phyloP scores from a whole-genome alignment of 2,113 vertebrate species.

The human region DNA sequence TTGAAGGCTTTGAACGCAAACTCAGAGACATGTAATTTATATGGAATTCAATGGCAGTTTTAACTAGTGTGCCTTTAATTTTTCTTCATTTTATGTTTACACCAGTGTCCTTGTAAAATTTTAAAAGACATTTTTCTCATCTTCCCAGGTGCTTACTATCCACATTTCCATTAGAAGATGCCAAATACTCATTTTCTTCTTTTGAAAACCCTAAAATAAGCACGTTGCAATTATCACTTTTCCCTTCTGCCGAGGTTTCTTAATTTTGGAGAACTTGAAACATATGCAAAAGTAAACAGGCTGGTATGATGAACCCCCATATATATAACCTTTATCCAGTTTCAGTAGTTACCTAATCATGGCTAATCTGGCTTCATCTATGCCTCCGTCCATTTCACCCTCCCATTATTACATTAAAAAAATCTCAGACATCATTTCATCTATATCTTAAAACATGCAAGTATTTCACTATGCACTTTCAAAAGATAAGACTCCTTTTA shows the following conservation, averaged over 20 bases:
- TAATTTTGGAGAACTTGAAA: background rate
- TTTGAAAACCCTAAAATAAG: conserved; percentile 46
- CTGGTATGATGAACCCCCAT: background rate
- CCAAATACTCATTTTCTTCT: conserved; percentile 46
- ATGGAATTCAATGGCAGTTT: conserved; percentile 18
- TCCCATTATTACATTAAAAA: background rate
- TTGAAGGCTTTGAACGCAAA: background rate
- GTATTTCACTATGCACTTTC: conserved; percentile 22
- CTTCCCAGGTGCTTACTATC: background rate
- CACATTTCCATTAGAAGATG: conserved; percentile 36
- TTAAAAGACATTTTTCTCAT: conserved; percentile 27
- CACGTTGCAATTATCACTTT: conserved; percentile 36
- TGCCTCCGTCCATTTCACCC: background rate
- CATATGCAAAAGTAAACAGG: background rate
- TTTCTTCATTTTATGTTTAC: conserved; percentile 57
- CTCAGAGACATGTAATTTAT: background rate
- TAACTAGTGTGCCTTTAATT: conserved; percentile 5
- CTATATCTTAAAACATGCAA: background rate
- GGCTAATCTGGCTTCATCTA: background rate
- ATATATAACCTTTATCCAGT: background rate
- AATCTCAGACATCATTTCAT: conserved; percentile 17
- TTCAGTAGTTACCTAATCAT: background rate
- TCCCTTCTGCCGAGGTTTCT: background rate
- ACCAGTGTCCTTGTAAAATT: background rate
- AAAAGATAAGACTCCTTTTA: conserved; percentile 17